A percentile compares a stretch with the other conserved stretches of the same genome.
Conservation (phyloP, 2,888 invertebrate species). For the Yponomeuta cagnagella region DNA sequence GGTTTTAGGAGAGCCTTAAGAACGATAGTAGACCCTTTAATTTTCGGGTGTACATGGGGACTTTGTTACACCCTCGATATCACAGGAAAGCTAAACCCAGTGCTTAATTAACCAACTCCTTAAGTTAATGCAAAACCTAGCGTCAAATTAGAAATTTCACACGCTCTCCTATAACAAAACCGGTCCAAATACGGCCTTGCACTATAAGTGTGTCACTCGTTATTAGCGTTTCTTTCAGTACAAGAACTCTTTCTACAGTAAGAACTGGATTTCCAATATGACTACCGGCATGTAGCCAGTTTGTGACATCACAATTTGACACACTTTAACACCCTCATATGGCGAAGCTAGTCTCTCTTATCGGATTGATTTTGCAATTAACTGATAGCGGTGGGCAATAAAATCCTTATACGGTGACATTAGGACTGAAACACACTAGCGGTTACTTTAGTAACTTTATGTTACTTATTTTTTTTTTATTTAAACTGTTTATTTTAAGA, state of each 20-base stretch:
- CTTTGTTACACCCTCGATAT: too few species aligned
- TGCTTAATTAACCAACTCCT: background rate
- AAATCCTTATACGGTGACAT: background rate
- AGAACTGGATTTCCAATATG: background rate
- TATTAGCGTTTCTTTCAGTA: conserved; percentile 2
- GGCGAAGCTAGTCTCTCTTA: conserved; percentile 1
- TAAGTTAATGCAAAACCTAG: background rate
- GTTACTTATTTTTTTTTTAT: too few species aligned
- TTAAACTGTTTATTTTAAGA: too few species aligned
- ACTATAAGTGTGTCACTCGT: conserved; percentile 17
- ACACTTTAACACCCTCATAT: conserved; percentile 15
- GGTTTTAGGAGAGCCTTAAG: too few species aligned
- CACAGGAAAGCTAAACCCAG: background rate
- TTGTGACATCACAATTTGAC: conserved; percentile 25
- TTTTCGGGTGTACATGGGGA: too few species aligned
- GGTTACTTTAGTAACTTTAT: too few species aligned
- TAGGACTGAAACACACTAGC: background rate
- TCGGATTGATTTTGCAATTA: background rate
- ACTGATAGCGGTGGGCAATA: background rate
- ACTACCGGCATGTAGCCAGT: background rate
- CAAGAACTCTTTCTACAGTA: background rate
- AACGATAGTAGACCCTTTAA: too few species aligned
- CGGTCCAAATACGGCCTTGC: conserved; percentile 24
- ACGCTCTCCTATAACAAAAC: conserved; percentile 32
- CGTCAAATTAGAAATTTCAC: conserved; percentile 51